phyloP scores from a whole-genome alignment of 2,888 invertebrate species.

The Psylliodes chrysocephalus region DNA sequence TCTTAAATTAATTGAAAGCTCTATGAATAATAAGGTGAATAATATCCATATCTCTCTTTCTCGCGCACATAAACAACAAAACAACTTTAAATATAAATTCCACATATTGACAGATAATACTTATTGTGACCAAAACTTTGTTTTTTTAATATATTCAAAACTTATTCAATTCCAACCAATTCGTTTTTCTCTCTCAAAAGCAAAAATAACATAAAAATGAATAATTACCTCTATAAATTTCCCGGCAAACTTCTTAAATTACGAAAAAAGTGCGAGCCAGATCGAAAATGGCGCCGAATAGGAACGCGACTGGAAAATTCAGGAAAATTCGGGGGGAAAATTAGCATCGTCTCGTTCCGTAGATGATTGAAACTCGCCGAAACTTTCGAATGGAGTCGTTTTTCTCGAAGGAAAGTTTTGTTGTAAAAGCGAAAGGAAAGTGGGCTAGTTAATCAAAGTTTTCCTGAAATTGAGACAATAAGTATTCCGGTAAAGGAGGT shows the following conservation, averaged over 20 bases:
- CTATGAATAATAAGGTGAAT: no score
- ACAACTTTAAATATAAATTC: no score
- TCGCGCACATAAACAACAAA: no score
- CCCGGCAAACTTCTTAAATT: neutral
- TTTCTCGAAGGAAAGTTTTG: slow-evolving; percentile 32
- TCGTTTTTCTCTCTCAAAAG: neutral
- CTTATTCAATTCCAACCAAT: no score
- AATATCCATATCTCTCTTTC: no score
- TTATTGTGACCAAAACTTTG: no score
- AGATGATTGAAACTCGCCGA: slow-evolving; percentile 32
- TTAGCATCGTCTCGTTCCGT: slow-evolving; percentile 32
- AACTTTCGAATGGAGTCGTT: slow-evolving; percentile 35
- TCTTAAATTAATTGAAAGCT: no score
- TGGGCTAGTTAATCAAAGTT: slow-evolving; percentile 42
- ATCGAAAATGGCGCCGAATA: slow-evolving; percentile 15
- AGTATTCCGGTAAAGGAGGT: slow-evolving; percentile 27
- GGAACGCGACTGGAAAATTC: slow-evolving; percentile 31
- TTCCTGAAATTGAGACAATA: slow-evolving; percentile 37
- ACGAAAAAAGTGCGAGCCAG: neutral
- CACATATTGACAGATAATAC: no score
- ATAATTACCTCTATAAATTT: slow-evolving; percentile 8
- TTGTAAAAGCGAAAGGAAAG: slow-evolving; percentile 38
- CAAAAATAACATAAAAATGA: slow-evolving; percentile 17
- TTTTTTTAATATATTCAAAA: no score
- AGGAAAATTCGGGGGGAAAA: slow-evolving; percentile 29